Evolutionary conservation across 2,113 vertebrate species (phyloP).

Genomic region (Vombatus ursinus): DNA sequence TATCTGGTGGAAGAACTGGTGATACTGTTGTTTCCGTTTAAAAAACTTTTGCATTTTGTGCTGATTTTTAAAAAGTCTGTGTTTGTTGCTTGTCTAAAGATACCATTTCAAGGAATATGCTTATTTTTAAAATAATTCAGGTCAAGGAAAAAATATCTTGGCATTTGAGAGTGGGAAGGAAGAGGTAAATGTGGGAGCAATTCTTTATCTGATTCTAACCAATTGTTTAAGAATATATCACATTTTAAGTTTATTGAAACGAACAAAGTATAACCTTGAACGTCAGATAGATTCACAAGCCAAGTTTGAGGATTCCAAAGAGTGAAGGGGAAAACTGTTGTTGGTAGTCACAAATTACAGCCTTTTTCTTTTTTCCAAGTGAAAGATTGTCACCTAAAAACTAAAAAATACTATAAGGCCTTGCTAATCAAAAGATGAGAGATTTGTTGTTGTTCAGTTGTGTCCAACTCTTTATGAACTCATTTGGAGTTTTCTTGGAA

Average conservation of each 20-base stretch:
- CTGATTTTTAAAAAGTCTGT: slow-evolving; percentile 16
- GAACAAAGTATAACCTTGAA: slow-evolving; percentile 17
- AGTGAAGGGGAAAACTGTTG: not conserved
- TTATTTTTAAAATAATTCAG: not conserved
- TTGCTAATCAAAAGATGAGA: not conserved
- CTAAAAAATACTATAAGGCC: not conserved
- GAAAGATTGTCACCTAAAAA: not conserved
- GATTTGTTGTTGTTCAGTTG: not conserved
- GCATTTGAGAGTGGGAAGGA: not conserved
- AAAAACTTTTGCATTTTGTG: not conserved
- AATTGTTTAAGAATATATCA: slow-evolving; percentile 14
- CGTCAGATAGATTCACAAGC: not conserved
- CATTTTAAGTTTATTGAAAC: not conserved
- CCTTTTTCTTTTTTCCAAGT: not conserved
- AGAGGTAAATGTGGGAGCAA: not conserved
- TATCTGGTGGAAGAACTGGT: slow-evolving; percentile 3
- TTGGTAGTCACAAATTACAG: not conserved
- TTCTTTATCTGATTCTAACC: slow-evolving; percentile 19
- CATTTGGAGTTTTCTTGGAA: not conserved
- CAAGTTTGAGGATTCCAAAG: not conserved
- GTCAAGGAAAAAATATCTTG: not conserved
- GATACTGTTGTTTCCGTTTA: slow-evolving; percentile 16
- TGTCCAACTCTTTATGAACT: not conserved
- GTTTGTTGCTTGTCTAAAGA: not conserved
- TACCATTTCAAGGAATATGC: slow-evolving; percentile 30